Conservation (phyloP, 2,113 vertebrate species). For the Rhabdomys dilectus region DNA sequence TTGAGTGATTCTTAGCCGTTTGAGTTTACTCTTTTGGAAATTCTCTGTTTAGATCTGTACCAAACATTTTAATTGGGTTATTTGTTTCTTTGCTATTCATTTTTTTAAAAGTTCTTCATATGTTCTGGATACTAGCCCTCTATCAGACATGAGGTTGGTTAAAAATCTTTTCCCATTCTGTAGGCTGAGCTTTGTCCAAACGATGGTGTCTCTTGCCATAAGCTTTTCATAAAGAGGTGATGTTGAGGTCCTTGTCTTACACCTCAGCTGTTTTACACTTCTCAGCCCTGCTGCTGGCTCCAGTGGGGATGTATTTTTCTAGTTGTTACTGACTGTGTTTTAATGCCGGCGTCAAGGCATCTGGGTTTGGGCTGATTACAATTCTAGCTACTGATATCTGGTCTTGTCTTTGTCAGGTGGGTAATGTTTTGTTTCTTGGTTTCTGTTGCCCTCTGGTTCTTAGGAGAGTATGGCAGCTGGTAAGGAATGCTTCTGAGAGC, state of each 20-base stretch:
- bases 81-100: no score
- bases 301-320: not conserved
- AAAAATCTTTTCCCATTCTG: no score
- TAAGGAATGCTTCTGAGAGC: not conserved
- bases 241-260: not conserved
- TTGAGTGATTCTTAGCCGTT: no score
- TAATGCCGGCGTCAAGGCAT: not conserved
- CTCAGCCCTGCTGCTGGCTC: not conserved
- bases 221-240: not conserved
- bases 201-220: not conserved
- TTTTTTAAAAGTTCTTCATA: no score
- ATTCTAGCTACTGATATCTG: not conserved
- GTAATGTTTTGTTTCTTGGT: not conserved
- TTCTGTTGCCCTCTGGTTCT: not conserved
- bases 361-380: not conserved
- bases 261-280: not conserved
- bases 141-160: no score
- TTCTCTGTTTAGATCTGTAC: no score
- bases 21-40: no score
- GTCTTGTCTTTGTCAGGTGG: no score
- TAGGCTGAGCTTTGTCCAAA: not conserved
- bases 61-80: no score
- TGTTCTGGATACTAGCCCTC: no score
- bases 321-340: not conserved
- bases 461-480: not conserved